Conservation (phyloP, 2,888 invertebrate species). For the Liodrosophila aerea region DNA sequence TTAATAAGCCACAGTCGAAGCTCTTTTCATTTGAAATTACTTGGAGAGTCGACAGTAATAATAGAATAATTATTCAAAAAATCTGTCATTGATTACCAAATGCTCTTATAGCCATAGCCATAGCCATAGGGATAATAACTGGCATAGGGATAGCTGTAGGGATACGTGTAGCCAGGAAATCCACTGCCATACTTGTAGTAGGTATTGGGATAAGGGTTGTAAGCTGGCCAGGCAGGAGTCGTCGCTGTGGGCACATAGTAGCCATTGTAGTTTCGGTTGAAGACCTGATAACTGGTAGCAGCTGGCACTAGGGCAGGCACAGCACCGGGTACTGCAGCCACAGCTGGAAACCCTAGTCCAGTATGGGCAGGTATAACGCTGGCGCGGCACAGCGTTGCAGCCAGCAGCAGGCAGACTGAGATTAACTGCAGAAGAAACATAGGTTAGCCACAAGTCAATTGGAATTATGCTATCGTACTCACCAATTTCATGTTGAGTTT, state of each 20-base stretch:
- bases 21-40: too few species aligned
- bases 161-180: slow-evolving; percentile 55
- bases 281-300: slow-evolving; percentile 74
- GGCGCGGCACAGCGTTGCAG: slow-evolving; percentile 35
- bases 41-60: too few species aligned
- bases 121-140: slow-evolving; percentile 49
- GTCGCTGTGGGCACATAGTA: slow-evolving; percentile 57
- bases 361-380: slow-evolving; percentile 52
- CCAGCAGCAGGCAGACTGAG: slow-evolving; percentile 34
- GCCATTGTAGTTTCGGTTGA: slow-evolving; percentile 78
- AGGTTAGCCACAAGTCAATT: background rate
- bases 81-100: slow-evolving; percentile 48
- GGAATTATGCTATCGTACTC: background rate
- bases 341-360: slow-evolving; percentile 35
- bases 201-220: slow-evolving; percentile 43
- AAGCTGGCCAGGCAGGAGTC: slow-evolving; percentile 38
- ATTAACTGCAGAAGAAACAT: slow-evolving; percentile 5
- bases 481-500: slow-evolving; percentile 45
- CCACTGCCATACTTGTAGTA: slow-evolving; percentile 53
- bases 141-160: slow-evolving; percentile 47
- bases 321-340: slow-evolving; percentile 10
- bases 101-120: slow-evolving; percentile 62
- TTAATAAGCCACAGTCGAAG: background rate
- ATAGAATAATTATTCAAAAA: too few species aligned
- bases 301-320: slow-evolving; percentile 67